phyloP scores from a whole-genome alignment of 2,113 vertebrate species.

The Calonectris borealis region DNA sequence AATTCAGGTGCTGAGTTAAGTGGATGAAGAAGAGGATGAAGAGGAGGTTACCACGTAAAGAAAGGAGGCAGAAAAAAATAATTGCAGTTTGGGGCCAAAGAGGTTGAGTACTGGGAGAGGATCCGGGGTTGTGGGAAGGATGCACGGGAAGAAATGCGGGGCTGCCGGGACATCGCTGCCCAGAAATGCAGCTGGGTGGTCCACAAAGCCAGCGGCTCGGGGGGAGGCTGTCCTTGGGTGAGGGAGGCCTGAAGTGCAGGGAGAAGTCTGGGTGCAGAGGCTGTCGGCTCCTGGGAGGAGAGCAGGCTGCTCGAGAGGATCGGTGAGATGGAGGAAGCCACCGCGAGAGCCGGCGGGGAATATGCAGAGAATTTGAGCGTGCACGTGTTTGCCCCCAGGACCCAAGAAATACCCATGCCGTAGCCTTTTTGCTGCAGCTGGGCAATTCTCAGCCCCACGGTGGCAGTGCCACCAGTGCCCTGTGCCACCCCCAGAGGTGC shows the following conservation, averaged over 20 bases:
- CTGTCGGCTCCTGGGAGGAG: neutral
- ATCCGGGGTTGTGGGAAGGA: neutral
- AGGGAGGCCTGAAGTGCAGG: too few relatives aligned
- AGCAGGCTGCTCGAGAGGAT: neutral
- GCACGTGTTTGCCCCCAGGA: neutral
- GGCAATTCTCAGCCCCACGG: neutral
- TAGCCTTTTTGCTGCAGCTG: neutral
- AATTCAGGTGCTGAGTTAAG: neutral
- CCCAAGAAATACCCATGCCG: fast-evolving
- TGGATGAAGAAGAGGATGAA: neutral
- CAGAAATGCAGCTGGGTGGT: neutral
- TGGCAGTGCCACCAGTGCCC: neutral
- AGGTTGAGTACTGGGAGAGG: neutral
- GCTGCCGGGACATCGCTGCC: neutral
- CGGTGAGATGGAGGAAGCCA: neutral
- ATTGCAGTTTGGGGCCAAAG: neutral
- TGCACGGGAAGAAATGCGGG: fast-evolving
- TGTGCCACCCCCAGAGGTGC: neutral
- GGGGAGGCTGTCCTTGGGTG: neutral
- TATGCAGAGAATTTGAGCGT: fast-evolving
- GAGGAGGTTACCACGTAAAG: neutral
- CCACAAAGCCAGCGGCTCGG: fast-evolving
- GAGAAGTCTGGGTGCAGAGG: neutral
- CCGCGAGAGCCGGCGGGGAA: fast-evolving
- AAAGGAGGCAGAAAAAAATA: neutral